Conservation (phyloP, 2,113 vertebrate species). For the Shinisaurus crocodilurus region DNA sequence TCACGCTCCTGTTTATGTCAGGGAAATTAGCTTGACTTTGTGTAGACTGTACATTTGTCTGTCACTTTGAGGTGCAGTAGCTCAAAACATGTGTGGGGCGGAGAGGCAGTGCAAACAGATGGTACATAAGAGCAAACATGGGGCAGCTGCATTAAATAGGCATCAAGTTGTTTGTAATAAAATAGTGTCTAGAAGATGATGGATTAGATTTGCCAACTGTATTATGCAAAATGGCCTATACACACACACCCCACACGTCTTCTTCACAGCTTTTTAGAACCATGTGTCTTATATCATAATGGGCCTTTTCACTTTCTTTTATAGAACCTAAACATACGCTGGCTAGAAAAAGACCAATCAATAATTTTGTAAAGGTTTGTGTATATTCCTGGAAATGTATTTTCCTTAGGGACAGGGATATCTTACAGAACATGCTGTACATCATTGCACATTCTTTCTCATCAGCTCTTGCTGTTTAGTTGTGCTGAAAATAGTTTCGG, state of each 20-base stretch:
- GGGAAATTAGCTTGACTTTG: conserved; percentile 71
- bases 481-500: neutral
- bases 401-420: neutral
- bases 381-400: neutral
- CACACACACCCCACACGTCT: neutral
- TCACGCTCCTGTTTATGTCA: conserved; percentile 61
- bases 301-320: neutral
- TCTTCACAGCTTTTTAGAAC: conserved; percentile 25
- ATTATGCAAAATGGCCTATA: neutral
- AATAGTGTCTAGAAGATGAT: conserved; percentile 49
- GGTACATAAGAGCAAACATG: conserved; percentile 56
- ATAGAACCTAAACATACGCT: neutral
- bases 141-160: conserved; percentile 68
- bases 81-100: conserved; percentile 47
- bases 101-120: conserved; percentile 67
- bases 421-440: neutral
- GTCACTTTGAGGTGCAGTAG: conserved; percentile 67
- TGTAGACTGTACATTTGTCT: conserved; percentile 82
- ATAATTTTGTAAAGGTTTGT: neutral
- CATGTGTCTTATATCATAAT: neutral
- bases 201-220: conserved; percentile 40
- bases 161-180: conserved; percentile 40
- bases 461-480: neutral
- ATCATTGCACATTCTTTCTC: neutral
- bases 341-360: conserved; percentile 2